These are phyloP conservation scores for Channallabes apus DNA, from an alignment of 2,797 vertebrate species.

Conservation along the genomic window DNA sequence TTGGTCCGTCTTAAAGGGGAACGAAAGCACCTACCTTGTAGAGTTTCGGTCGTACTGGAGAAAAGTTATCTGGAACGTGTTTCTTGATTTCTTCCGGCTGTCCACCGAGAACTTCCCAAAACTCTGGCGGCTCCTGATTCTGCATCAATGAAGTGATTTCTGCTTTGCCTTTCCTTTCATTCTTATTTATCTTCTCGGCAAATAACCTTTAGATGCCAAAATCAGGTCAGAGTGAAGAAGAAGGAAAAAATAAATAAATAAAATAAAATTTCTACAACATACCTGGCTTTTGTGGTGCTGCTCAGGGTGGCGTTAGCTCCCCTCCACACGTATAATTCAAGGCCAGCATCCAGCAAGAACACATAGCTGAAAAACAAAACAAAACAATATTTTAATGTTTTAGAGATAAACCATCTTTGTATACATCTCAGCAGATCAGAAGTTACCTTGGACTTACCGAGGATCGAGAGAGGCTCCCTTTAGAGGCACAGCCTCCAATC, in stretches of 20 bases:
- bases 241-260: not conserved
- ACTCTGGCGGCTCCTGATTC: conserved; percentile 84
- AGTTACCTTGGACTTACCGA: conserved; percentile 72
- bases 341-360: conserved; percentile 87
- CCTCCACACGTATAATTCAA: conserved; percentile 88
- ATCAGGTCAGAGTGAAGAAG: not conserved
- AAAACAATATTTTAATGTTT: not conserved
- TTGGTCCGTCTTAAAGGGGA: not conserved
- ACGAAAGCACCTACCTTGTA: conserved; percentile 81
- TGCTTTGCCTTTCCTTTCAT: conserved; percentile 91
- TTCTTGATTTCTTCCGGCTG: conserved; percentile 89
- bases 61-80: conserved; percentile 89
- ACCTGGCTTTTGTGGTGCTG: conserved; percentile 92
- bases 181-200: conserved; percentile 97
- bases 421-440: not conserved
- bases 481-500: conserved; percentile 85
- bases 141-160: conserved; percentile 85
- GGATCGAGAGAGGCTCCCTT: conserved; percentile 90
- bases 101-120: conserved; percentile 90
- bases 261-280: not conserved
- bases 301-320: conserved; percentile 89
- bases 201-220: conserved; percentile 80
- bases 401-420: not conserved
- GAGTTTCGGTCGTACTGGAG: conserved; percentile 87
- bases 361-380: conserved; percentile 79